Percentiles rank a stretch among this genome's conserved stretches.
These are phyloP conservation scores for Pelagia noctiluca DNA, from an alignment of 30 jellyfish, hydroid and myxozoan species.

Conservation along the genomic window DNA sequence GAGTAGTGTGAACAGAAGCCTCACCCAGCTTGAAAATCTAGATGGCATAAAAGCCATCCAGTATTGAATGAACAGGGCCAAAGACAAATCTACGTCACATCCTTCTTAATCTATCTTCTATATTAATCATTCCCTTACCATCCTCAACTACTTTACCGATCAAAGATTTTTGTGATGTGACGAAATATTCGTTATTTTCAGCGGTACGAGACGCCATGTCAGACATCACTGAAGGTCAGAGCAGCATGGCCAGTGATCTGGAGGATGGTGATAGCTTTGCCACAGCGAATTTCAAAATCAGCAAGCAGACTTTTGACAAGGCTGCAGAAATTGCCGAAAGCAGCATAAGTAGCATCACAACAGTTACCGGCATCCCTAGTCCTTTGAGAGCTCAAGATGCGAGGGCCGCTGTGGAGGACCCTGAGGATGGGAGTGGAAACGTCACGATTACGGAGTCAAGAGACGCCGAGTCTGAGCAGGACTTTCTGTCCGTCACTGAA, in stretches of 20 bases:
- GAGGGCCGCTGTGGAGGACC: background rate
- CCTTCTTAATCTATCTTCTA: too few species aligned
- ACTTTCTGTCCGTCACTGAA: too few species aligned
- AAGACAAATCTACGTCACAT: too few species aligned
- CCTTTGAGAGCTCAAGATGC: background rate
- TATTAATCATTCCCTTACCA: too few species aligned
- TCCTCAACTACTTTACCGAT: too few species aligned
- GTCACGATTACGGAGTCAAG: background rate
- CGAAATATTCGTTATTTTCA: background rate
- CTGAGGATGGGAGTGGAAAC: slow-evolving; percentile 23
- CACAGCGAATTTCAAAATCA: slow-evolving; percentile 35
- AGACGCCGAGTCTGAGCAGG: background rate
- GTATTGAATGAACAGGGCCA: too few species aligned
- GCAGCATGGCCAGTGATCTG: slow-evolving; percentile 45
- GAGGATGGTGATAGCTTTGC: slow-evolving; percentile 73
- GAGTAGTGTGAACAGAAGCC: too few species aligned
- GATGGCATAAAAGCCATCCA: too few species aligned
- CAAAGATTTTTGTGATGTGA: too few species aligned
- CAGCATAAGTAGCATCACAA: slow-evolving; percentile 30
- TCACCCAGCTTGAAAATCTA: too few species aligned
- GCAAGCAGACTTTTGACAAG: background rate
- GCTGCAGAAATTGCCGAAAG: slow-evolving; percentile 8
- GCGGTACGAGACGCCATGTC: slow-evolving; percentile 91
- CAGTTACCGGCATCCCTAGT: slow-evolving; percentile 27
- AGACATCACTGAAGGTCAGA: slow-evolving; percentile 71